These are phyloP conservation scores for Manis javanica DNA, from an alignment of 2,797 vertebrate genomes.

Conservation along the genomic window DNA sequence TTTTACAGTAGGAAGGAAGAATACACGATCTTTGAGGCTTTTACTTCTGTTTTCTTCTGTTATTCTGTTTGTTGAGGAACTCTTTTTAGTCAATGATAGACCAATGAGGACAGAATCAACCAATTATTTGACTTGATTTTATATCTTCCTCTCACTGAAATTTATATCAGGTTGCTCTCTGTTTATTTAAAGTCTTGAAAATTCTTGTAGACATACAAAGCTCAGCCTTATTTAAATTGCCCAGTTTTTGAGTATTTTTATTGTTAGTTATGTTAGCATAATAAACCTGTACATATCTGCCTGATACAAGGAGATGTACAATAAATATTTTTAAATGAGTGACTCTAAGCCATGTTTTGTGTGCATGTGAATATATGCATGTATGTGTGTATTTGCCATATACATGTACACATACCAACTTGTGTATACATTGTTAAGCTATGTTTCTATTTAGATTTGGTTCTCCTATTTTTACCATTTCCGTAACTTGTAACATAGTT, in stretches of 20 bases:
- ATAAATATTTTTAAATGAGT: neutral
- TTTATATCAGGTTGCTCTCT: neutral
- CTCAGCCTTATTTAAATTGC: neutral
- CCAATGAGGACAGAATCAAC: neutral
- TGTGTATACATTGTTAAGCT: neutral
- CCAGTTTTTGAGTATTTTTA: neutral
- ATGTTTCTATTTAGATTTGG: neutral
- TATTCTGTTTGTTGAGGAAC: neutral
- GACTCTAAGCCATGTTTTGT: neutral
- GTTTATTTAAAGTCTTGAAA: slow-evolving; percentile 3
- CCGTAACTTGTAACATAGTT: neutral
- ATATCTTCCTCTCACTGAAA: neutral
- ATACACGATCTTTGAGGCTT: neutral
- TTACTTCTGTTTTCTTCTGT: neutral
- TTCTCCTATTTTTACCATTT: slow-evolving; percentile 61
- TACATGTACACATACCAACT: neutral
- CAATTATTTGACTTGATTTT: slow-evolving; percentile 7
- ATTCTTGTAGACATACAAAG: neutral
- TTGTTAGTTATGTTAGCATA: neutral
- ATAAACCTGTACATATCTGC: neutral
- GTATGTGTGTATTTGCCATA: neutral
- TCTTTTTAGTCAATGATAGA: neutral
- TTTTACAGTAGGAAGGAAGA: neutral
- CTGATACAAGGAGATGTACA: neutral
- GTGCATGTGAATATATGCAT: neutral